These are phyloP conservation scores for Sialis fuliginosa DNA, from an alignment of 2,888 invertebrate genomes.

Conservation along the genomic window DNA sequence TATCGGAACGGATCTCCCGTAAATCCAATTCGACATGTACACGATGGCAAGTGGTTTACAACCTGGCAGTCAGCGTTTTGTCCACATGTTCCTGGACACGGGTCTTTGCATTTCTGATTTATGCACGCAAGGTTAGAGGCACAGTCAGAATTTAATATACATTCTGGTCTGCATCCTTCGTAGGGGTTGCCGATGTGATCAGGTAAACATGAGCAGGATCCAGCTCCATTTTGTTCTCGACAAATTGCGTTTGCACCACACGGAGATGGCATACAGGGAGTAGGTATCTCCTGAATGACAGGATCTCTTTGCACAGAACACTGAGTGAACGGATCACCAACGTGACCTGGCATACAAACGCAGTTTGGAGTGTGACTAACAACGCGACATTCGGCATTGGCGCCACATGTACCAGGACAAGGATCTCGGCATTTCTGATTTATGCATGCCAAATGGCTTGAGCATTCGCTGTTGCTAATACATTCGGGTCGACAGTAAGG, in stretches of 20 bases:
- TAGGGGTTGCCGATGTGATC: constrained; percentile 64
- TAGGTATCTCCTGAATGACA: constrained; percentile 31
- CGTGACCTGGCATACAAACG: constrained; percentile 40
- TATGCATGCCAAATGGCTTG: constrained; percentile 45
- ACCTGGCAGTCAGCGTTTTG: constrained; percentile 53
- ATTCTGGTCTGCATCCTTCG: constrained; percentile 60
- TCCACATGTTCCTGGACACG: constrained; percentile 61
- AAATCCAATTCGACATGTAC: constrained; percentile 43
- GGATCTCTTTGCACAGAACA: constrained; percentile 25
- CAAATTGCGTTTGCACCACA: constrained; percentile 53
- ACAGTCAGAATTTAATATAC: constrained; percentile 53
- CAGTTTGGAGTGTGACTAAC: constrained; percentile 60
- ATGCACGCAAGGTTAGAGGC: constrained; percentile 52
- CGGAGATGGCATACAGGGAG: constrained; percentile 46
- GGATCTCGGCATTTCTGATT: constrained; percentile 58
- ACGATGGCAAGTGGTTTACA: constrained; percentile 50
- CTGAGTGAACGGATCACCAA: constrained; percentile 49
- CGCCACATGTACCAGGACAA: constrained; percentile 51
- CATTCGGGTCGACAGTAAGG: constrained; percentile 60
- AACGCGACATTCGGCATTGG: constrained; percentile 52
- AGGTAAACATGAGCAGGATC: constrained; percentile 47
- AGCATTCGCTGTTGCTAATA: constrained; percentile 51
- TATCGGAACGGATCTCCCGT: constrained; percentile 37
- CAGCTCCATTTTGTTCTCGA: constrained; percentile 42
- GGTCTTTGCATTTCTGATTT: constrained; percentile 54